A percentile compares a stretch with the other conserved stretches of the same genome.
Conservation (phyloP, 2,113 vertebrate genomes). For the Prionailurus viverrinus region DNA sequence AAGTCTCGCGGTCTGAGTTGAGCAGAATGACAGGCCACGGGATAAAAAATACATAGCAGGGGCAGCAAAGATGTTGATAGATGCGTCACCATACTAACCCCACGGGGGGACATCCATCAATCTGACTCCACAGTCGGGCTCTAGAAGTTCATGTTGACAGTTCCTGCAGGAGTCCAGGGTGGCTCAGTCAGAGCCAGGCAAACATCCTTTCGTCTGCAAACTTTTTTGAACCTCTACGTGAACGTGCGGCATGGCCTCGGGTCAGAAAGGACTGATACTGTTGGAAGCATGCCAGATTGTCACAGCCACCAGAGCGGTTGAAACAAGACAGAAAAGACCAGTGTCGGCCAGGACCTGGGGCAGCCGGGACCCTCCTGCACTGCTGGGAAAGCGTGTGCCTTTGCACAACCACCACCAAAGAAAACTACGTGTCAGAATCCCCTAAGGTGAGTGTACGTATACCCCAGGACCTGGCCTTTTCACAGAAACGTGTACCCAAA, state of each 20-base stretch:
- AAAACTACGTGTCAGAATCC: background rate
- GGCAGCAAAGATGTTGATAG: background rate
- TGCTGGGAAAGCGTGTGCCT: background rate
- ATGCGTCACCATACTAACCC: background rate
- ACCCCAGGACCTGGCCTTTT: background rate
- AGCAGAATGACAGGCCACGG: background rate
- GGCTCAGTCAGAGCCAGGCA: background rate
- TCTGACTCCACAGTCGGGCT: background rate
- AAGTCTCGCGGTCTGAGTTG: background rate
- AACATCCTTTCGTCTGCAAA: background rate
- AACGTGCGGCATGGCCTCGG: background rate
- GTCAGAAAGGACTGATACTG: background rate
- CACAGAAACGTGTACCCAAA: background rate
- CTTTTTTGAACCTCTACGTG: background rate
- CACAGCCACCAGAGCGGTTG: background rate
- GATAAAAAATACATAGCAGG: background rate
- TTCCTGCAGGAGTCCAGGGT: background rate
- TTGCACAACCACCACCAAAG: background rate
- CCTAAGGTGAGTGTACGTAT: rapidly evolving
- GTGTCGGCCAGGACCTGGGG: background rate
- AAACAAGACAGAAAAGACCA: background rate
- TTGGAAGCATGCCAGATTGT: background rate
- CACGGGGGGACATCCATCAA: background rate
- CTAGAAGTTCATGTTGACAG: background rate
- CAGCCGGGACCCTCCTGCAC: background rate